Evolutionary conservation across 2,113 vertebrate species (phyloP).

Genomic region (Triplophysa dalaica): DNA sequence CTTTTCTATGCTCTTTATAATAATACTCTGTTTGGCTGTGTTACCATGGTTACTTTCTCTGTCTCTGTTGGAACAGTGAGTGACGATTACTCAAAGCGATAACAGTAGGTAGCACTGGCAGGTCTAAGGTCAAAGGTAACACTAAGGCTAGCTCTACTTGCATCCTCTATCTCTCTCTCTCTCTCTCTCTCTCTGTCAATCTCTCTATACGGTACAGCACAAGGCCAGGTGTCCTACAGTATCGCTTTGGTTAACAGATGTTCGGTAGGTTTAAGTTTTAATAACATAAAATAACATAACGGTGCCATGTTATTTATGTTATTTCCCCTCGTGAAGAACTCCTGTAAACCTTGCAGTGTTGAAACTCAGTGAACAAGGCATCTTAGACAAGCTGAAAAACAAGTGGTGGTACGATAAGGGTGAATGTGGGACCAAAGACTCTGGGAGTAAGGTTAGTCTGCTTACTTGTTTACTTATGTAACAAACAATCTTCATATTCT

Average conservation of each 20-base stretch:
- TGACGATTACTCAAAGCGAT: constrained; percentile 99
- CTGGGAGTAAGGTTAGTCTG: constrained; percentile 99
- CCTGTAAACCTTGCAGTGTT: constrained; percentile 99
- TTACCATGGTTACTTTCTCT: constrained; percentile 65
- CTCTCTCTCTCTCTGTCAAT: background rate
- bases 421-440: constrained; percentile 99
- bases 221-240: constrained; percentile 92
- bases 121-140: constrained; percentile 88
- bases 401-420: constrained; percentile 98
- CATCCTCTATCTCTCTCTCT: constrained; percentile 26
- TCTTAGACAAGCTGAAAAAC: constrained; percentile 99
- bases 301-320: constrained; percentile 99
- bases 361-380: constrained; percentile 99
- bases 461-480: constrained; percentile 49
- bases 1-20: constrained; percentile 31
- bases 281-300: constrained; percentile 99
- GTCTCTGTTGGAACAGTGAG: constrained; percentile 89
- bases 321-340: constrained; percentile 99
- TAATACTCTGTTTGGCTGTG: constrained; percentile 54
- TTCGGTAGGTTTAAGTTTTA: constrained; percentile 89
- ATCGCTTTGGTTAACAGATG: constrained; percentile 86
- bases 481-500: constrained; percentile 32
- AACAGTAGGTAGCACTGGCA: constrained; percentile 90
- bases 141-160: constrained; percentile 47
- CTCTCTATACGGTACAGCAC: constrained; percentile 78